Evolutionary conservation across 1,140 invertebrate genomes (phyloP), one percentile per base, ranked within the genome.

Genomic region (Dendroctonus ponderosae): DNA sequence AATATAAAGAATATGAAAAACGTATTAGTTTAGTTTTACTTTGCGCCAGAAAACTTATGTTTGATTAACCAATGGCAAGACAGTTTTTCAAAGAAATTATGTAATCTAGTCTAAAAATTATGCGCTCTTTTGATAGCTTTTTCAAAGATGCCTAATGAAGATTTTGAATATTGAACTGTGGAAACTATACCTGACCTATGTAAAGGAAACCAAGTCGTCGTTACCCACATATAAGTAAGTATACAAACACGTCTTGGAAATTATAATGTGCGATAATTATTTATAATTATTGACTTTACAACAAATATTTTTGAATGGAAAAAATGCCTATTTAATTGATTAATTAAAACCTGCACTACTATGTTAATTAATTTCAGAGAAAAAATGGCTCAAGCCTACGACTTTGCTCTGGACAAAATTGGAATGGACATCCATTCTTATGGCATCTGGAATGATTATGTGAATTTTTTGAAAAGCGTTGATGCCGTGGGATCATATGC

Each of bases 371-470:
- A 72, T 83, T 83, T 52, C 79, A 97, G 96, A 76, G 97, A 99
- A 80, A 99, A 98, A 84, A 97, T 99, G 93, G 96, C 96, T 0
- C 95, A 99, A 81, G 97, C 97, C 0, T 99, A 98, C 78, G 97
- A 99, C 80, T 99, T 99, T 84, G 97, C 98, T 0, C 79, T 99
- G 62, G 97, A 99, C 66, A 99, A 99, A 82, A 98, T 99, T 74
- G 98, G 98, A 3, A 92, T 98, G 88, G 97, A 99, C 75, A 93
- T 97, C 69, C 92, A 95, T 79, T 96, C 96, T 0, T 97, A 93
- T 78, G 89, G 90, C 26, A 93, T 99, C 68, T 98, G 96, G 96
- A 93, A 93, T 75, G 98, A 99, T 79, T 99, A 99, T 76, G 93
- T 99, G 0, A 90, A 88, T 39, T 99, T 99, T 80, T 81, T 99